phyloP scores from a whole-genome alignment of 2,888 invertebrate genomes.

The Ornithoptera priamus region DNA sequence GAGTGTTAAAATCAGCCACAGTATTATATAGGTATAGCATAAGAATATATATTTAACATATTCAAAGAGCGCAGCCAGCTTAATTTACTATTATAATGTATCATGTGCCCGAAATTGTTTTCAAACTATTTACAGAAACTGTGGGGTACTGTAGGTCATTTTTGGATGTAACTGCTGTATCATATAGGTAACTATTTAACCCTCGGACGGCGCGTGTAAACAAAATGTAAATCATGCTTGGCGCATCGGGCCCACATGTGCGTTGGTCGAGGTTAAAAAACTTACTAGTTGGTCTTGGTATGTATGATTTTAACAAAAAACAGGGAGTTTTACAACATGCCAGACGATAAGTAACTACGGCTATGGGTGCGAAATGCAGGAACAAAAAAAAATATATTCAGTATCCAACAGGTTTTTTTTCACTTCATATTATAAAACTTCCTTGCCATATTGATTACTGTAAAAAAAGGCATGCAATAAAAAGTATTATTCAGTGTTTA shows the following conservation, averaged over 20 bases:
- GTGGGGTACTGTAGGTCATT: conserved; percentile 34
- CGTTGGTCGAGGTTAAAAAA: conserved; percentile 57
- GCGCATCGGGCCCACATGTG: conserved; percentile 57
- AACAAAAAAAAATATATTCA: conserved; percentile 19
- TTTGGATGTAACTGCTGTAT: conserved; percentile 44
- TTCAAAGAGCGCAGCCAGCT: no score
- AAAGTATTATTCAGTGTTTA: no score
- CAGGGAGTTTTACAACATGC: conserved; percentile 52
- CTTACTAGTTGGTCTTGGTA: conserved; percentile 41
- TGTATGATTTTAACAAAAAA: conserved; percentile 45
- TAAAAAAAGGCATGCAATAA: no score
- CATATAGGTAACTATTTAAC: conserved; percentile 51
- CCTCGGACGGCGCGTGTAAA: conserved; percentile 70
- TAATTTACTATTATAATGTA: no score
- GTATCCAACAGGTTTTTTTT: no score
- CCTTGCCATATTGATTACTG: no score
- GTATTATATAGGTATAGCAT: no score
- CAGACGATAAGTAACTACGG: conserved; percentile 47
- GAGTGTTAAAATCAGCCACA: no score
- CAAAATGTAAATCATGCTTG: conserved; percentile 59
- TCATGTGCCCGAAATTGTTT: conserved; percentile 3
- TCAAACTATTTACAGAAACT: conserved; percentile 22
- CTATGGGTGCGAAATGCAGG: conserved; percentile 36
- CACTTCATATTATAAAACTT: no score
- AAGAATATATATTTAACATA: no score